phyloP scores from a whole-genome alignment of 1,140 invertebrate genomes.

The Orius insidiosus region DNA sequence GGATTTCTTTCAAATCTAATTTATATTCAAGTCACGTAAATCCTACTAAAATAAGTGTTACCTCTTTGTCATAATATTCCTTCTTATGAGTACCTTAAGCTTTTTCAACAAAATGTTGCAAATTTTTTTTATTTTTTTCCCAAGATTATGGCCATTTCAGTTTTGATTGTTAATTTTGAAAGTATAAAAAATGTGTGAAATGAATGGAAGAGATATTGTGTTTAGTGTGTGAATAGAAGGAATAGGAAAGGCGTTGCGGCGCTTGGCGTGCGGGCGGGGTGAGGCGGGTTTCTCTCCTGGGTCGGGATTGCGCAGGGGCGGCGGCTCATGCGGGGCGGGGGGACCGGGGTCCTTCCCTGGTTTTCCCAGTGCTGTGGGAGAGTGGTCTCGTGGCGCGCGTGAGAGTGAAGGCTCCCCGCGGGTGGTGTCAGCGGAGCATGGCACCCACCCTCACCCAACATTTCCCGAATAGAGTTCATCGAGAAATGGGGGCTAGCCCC shows the following conservation, averaged over 20 bases:
- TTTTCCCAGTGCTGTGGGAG: slow-evolving; percentile 6
- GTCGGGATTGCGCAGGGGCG: background rate
- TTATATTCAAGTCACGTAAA: too few species aligned
- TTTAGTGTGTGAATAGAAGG: background rate
- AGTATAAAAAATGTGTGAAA: too few species aligned
- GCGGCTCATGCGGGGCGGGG: slow-evolving; percentile 1
- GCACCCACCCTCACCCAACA: slow-evolving; percentile 46
- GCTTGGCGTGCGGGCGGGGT: slow-evolving; percentile 3
- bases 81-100: too few species aligned
- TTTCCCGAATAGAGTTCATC: slow-evolving; percentile 87
- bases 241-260: slow-evolving; percentile 6
- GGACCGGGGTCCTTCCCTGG: background rate
- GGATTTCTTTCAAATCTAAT: too few species aligned
- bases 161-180: background rate
- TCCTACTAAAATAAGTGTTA: too few species aligned
- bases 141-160: too few species aligned
- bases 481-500: slow-evolving; percentile 90
- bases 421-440: slow-evolving; percentile 8
- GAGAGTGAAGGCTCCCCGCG: slow-evolving; percentile 10
- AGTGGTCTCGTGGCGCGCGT: slow-evolving; percentile 2
- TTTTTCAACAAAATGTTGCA: too few species aligned
- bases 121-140: too few species aligned
- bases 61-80: too few species aligned
- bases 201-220: too few species aligned
- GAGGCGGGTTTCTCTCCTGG: background rate